Percentiles rank a stretch among this genome's conserved stretches.
Conservation (phyloP, 1,140 invertebrate species). For the Penaeus chinensis region DNA sequence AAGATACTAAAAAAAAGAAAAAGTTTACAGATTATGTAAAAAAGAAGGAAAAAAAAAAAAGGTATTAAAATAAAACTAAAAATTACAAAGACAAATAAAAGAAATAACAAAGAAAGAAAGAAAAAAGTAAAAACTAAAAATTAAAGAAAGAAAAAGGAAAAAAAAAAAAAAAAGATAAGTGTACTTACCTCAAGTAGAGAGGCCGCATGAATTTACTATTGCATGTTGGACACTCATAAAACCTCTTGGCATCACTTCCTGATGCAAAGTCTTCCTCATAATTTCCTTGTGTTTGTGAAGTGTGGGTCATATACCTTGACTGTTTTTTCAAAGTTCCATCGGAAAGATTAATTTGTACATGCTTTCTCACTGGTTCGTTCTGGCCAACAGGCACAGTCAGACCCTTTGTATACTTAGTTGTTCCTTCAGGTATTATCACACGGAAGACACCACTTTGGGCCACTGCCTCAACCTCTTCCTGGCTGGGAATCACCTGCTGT, state of each 20-base stretch:
- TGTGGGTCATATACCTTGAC: background rate
- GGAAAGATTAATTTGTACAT: slow-evolving; percentile 56
- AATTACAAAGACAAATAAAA: too few species aligned
- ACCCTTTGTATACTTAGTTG: slow-evolving; percentile 34
- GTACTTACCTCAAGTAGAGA: slow-evolving; percentile 52
- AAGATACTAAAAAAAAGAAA: too few species aligned
- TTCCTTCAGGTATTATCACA: slow-evolving; percentile 47
- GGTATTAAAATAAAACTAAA: too few species aligned
- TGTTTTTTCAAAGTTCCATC: slow-evolving; percentile 32
- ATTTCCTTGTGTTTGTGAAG: slow-evolving; percentile 23
- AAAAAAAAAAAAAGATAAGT: background rate
- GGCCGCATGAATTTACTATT: slow-evolving; percentile 60
- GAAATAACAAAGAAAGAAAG: background rate
- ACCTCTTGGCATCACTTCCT: slow-evolving; percentile 23
- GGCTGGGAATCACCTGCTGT: background rate
- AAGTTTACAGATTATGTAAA: too few species aligned
- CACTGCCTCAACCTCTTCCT: background rate
- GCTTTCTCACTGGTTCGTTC: slow-evolving; percentile 52
- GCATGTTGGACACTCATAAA: slow-evolving; percentile 58
- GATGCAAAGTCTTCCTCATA: background rate
- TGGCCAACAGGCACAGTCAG: slow-evolving; percentile 16
- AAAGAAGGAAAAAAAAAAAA: too few species aligned
- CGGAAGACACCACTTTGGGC: slow-evolving; percentile 25
- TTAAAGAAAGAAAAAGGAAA: background rate
- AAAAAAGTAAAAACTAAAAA: background rate